phyloP scores from a whole-genome alignment of 2,888 invertebrate genomes.

The Megaustenia siamemsis region DNA sequence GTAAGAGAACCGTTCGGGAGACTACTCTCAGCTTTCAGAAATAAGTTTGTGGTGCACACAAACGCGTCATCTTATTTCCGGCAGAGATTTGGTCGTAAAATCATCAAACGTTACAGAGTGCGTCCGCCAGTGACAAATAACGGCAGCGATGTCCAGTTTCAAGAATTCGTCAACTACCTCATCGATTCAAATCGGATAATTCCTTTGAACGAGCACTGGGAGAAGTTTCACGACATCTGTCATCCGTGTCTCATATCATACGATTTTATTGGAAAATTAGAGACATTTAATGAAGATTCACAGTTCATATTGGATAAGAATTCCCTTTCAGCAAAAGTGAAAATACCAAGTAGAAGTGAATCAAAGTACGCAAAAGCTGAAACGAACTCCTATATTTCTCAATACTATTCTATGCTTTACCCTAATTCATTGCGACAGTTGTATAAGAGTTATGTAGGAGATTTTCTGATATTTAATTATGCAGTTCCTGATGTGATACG shows the following conservation, averaged over 20 bases:
- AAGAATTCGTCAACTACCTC: slow-evolving; percentile 91
- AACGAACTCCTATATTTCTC: slow-evolving; percentile 19
- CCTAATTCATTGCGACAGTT: not conserved
- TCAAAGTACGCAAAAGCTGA: not conserved
- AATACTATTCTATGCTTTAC: slow-evolving; percentile 32
- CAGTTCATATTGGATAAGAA: slow-evolving; percentile 72
- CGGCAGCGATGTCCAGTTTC: slow-evolving; percentile 88
- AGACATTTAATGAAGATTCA: slow-evolving; percentile 90
- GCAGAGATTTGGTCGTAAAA: slow-evolving; percentile 84
- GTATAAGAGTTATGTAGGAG: slow-evolving; percentile 23
- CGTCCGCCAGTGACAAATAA: slow-evolving; percentile 84
- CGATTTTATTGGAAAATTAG: slow-evolving; percentile 93
- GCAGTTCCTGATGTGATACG: slow-evolving; percentile 33
- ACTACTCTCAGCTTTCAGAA: slow-evolving; percentile 92
- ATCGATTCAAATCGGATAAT: slow-evolving; percentile 81
- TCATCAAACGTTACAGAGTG: slow-evolving; percentile 87
- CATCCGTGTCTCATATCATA: slow-evolving; percentile 93
- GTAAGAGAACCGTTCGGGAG: slow-evolving; percentile 95
- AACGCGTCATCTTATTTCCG: slow-evolving; percentile 82
- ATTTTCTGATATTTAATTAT: slow-evolving; percentile 45
- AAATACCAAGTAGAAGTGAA: slow-evolving; percentile 42
- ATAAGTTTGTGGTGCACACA: slow-evolving; percentile 87
- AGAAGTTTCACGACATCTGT: slow-evolving; percentile 89
- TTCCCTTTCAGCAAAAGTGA: not conserved
- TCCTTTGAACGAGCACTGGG: slow-evolving; percentile 91